Percentiles rank a stretch among this genome's conserved stretches.
Conservation (phyloP, 2,888 invertebrate species). For the Drosophila paranaensis region DNA sequence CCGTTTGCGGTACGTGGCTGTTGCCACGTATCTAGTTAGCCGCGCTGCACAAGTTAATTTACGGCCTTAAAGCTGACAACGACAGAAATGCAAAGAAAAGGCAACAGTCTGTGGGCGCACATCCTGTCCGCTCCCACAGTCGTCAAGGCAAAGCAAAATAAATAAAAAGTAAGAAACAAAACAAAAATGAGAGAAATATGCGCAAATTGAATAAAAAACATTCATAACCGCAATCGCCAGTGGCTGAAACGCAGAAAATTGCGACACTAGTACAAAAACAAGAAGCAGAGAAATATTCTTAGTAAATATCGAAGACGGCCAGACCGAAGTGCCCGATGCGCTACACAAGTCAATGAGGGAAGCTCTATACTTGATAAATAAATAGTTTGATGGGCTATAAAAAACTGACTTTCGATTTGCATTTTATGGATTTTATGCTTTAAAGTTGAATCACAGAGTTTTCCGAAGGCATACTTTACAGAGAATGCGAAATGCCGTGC, state of each 20-base stretch:
- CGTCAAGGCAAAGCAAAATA: slow-evolving; percentile 27
- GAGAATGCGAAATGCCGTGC: neutral
- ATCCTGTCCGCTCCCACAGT: slow-evolving; percentile 22
- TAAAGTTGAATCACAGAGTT: neutral
- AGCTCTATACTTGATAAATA: too few relatives aligned
- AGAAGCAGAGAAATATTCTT: slow-evolving; percentile 32
- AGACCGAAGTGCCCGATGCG: slow-evolving; percentile 14
- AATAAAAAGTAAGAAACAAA: slow-evolving; percentile 20
- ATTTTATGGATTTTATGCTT: neutral
- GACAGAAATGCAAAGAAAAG: neutral
- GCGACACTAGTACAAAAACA: slow-evolving; percentile 61
- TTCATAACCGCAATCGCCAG: slow-evolving; percentile 52
- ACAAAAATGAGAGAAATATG: slow-evolving; percentile 15
- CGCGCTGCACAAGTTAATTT: slow-evolving; percentile 51
- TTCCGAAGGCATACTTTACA: neutral
- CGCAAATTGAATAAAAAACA: slow-evolving; percentile 67
- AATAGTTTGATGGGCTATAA: neutral
- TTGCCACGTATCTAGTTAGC: slow-evolving; percentile 58
- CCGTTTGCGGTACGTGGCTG: slow-evolving; percentile 32
- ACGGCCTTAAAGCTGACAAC: slow-evolving; percentile 36
- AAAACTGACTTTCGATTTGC: neutral
- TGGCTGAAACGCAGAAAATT: slow-evolving; percentile 54
- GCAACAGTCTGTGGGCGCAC: slow-evolving; percentile 21
- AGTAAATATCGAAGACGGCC: slow-evolving; percentile 14
- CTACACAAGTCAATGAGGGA: neutral